phyloP scores from a whole-genome alignment of 2,888 invertebrate species.

The Euzetes globulus region DNA sequence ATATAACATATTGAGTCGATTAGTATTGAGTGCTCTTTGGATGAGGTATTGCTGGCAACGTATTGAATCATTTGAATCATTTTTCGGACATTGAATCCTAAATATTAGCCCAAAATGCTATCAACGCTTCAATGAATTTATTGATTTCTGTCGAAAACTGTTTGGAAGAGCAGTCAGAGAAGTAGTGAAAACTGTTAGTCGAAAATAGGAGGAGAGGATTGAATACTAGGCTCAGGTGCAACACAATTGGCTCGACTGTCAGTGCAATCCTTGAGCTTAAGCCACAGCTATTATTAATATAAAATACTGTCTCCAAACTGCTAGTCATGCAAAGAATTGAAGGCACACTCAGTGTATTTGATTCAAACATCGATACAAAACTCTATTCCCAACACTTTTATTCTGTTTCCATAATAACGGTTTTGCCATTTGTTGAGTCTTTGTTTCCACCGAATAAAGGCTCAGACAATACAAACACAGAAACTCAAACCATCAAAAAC shows the following conservation, averaged over 20 bases:
- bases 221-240: conserved; percentile 7
- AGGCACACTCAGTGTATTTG: not conserved
- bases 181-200: not conserved
- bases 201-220: conserved; percentile 11
- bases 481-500: not conserved
- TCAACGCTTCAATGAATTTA: conserved; percentile 13
- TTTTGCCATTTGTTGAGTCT: conserved; percentile 17
- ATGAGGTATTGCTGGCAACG: not conserved
- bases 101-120: conserved; percentile 25
- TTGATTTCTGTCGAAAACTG: not conserved
- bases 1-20: conserved; percentile 8
- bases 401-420: not conserved
- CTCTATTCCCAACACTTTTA: not conserved
- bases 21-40: not conserved
- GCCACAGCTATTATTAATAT: conserved; percentile 25
- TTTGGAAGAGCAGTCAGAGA: not conserved
- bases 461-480: not conserved
- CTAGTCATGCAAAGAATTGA: conserved; percentile 15
- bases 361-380: not conserved
- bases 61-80: not conserved
- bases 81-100: not conserved
- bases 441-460: not conserved
- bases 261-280: not conserved
- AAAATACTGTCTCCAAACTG: conserved; percentile 7
- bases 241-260: conserved; percentile 23